Conservation (phyloP, 2,888 invertebrate species). For the Phyllotreta striolata region DNA sequence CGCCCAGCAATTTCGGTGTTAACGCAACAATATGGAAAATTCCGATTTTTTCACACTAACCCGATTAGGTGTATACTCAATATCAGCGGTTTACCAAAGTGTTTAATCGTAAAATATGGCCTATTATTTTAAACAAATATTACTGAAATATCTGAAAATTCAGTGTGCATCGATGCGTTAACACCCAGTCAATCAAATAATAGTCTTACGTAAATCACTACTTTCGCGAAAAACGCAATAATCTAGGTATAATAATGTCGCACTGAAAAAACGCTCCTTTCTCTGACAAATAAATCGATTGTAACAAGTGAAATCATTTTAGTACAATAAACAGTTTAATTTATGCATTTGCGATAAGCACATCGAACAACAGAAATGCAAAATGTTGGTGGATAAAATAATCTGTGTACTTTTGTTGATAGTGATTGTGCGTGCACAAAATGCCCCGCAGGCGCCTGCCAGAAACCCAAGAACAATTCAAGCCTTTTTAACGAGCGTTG, state of each 20-base stretch:
- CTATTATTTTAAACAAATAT: slow-evolving; percentile 37
- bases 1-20: slow-evolving; percentile 1
- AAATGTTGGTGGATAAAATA: slow-evolving; percentile 45
- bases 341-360: slow-evolving; percentile 44
- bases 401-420: slow-evolving; percentile 37
- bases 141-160: slow-evolving; percentile 33
- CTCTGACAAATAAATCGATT: slow-evolving; percentile 52
- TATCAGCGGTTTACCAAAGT: slow-evolving; percentile 39
- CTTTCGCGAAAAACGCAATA: slow-evolving; percentile 55
- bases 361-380: slow-evolving; percentile 45
- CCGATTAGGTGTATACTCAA: slow-evolving; percentile 19
- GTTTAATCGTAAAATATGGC: slow-evolving; percentile 38
- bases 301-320: slow-evolving; percentile 54
- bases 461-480: slow-evolving; percentile 58
- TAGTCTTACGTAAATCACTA: slow-evolving; percentile 51
- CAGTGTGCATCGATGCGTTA: slow-evolving; percentile 44
- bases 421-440: slow-evolving; percentile 34
- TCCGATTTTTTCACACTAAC: slow-evolving; percentile 20
- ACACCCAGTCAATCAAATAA: slow-evolving; percentile 51
- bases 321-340: slow-evolving; percentile 48
- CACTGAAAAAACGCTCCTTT: slow-evolving; percentile 52
- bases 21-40: slow-evolving; percentile 20
- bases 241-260: slow-evolving; percentile 51
- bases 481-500: slow-evolving; percentile 55
- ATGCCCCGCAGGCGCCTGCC: slow-evolving; percentile 37